Evolutionary conservation across 2,888 invertebrate genomes (phyloP), one percentile per base, ranked within the genome.

Genomic region (Rhaphigaster nebulosa): DNA sequence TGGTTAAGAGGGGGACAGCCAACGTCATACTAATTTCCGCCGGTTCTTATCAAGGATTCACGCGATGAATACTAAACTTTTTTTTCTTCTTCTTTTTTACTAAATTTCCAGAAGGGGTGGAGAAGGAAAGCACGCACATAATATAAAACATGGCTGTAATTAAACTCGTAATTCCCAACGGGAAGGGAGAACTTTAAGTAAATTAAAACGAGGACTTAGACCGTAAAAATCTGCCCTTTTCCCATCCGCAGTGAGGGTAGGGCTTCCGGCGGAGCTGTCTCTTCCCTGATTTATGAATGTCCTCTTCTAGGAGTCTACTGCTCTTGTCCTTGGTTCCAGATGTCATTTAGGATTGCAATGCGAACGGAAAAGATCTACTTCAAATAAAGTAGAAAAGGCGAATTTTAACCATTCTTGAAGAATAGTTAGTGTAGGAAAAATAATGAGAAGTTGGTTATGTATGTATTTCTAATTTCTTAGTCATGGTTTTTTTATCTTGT

Each of bases 131-230:
- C 84, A 84, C 84, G 84, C 84, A 84, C 84, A 84, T 84, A 45
- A 84, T 84, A 84, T 84, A 84, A 84, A 84, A 84, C 84, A 84
- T 84, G 84, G 84, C 84, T 84, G 84, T 84, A 84, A 84, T 84
- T 84, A 84, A 84, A 84, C 84, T 84, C 84, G 84, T 84, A 84
- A 84, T 84, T 84, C 84, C 84, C 84, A 26, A 18, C 15, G n/a
- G 84, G n/a, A 50, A 84, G 84, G 41, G 84, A n/a, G 45, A 84
- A 84, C 84, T 84, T 84, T 84, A 84, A 84, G 84, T 84, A 84
- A 84, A 84, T 84, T 84, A 84, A 84, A 84, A 84, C 45, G 84
- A 50, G 84, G 84, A 84, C 84, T 84, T 84, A 84, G 84, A 84
- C 84, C 84, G 45, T 84, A 84, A 84, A 84, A 84, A 84, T 84